phyloP scores from a whole-genome alignment of 2,888 invertebrate genomes.

The Tupiocoris notatus region DNA sequence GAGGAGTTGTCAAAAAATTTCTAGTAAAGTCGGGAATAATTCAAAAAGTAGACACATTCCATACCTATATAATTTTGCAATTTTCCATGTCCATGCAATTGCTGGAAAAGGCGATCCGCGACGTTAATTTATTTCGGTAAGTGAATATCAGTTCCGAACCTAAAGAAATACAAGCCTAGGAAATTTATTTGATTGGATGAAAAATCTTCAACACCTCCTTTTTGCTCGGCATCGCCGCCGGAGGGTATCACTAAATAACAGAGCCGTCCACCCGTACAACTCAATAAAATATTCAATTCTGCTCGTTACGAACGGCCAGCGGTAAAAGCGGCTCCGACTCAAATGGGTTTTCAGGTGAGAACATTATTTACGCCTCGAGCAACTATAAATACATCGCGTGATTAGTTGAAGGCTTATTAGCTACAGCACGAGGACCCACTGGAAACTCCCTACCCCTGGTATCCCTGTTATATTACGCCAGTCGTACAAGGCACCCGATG shows the following conservation, averaged over 20 bases:
- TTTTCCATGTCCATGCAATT: too few species aligned
- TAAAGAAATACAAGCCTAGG: too few species aligned
- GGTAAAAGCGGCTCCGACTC: conserved; percentile 7
- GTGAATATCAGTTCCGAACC: too few species aligned
- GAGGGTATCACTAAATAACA: background rate
- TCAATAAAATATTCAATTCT: conserved; percentile 28
- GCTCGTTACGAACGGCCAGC: conserved; percentile 26
- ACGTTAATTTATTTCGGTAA: too few species aligned
- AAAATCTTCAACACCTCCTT: background rate
- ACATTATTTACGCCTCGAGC: conserved; percentile 23
- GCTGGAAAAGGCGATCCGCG: too few species aligned
- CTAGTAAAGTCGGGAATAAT: too few species aligned
- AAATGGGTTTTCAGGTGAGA: conserved; percentile 22
- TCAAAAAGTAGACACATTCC: too few species aligned
- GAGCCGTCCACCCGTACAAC: background rate
- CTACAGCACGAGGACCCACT: background rate
- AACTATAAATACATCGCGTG: conserved; percentile 30
- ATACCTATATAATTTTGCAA: too few species aligned
- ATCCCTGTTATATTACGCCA: background rate
- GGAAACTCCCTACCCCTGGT: background rate
- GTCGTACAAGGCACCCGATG: background rate
- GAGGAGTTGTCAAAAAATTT: too few species aligned
- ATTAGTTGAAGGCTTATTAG: conserved; percentile 1
- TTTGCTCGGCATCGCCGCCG: background rate
- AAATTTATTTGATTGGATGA: background rate